Evolutionary conservation across 2,797 vertebrate species (phyloP).

Genomic region (Crotalus adamanteus): DNA sequence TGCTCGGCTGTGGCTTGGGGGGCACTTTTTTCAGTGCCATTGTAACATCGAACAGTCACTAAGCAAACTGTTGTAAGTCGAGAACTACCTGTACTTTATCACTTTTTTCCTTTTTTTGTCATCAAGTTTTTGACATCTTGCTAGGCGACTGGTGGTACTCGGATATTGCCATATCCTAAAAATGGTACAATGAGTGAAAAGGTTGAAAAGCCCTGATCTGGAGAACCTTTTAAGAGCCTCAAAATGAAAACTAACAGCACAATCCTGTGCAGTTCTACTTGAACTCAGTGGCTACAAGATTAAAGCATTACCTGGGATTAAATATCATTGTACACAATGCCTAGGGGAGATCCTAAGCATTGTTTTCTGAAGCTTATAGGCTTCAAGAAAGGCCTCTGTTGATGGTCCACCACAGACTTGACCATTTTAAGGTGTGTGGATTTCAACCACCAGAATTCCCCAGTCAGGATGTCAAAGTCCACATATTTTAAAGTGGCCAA

Average conservation of each 20-base stretch:
- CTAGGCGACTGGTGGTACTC: too few relatives aligned
- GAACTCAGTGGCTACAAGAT: neutral
- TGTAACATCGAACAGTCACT: too few relatives aligned
- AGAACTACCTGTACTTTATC: too few relatives aligned
- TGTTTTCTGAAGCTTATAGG: neutral
- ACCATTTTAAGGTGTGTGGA: neutral
- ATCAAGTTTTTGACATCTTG: too few relatives aligned
- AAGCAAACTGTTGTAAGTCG: too few relatives aligned
- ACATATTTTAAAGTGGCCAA: neutral
- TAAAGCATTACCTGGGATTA: neutral
- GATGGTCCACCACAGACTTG: neutral
- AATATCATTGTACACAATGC: neutral
- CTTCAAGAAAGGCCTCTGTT: neutral
- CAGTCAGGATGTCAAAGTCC: neutral
- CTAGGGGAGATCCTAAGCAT: neutral
- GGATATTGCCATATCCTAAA: too few relatives aligned
- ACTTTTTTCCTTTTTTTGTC: too few relatives aligned
- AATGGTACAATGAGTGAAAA: too few relatives aligned
- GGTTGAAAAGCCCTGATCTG: neutral
- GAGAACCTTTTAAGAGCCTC: neutral
- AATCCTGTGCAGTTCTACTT: neutral
- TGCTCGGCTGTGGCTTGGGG: too few relatives aligned
- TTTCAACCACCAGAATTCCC: neutral
- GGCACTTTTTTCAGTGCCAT: too few relatives aligned
- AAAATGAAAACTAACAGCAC: neutral